Conservation (phyloP, 2,113 vertebrate genomes). For the Eubucco bourcierii region DNA sequence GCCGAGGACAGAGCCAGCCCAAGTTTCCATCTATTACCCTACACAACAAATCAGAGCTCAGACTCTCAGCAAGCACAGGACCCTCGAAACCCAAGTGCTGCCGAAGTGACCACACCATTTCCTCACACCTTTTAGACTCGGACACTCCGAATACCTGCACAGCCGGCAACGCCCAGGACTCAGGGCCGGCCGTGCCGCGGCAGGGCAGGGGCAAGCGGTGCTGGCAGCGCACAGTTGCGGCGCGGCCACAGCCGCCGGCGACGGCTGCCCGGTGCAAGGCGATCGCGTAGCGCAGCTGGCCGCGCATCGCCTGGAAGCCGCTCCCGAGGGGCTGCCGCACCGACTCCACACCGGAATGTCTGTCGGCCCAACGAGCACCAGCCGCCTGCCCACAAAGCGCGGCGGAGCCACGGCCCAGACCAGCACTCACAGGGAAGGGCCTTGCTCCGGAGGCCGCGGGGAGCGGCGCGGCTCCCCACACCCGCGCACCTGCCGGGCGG, state of each 20-base stretch:
- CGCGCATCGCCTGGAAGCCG: neutral
- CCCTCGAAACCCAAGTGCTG: too few species aligned
- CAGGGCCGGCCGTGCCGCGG: too few species aligned
- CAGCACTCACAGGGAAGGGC: neutral
- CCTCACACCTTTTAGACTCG: neutral
- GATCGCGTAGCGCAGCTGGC: neutral
- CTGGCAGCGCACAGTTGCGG: neutral
- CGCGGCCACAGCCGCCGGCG: neutral
- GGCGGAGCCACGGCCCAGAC: too few species aligned
- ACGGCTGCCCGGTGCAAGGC: neutral
- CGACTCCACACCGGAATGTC: neutral
- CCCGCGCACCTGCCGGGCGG: neutral
- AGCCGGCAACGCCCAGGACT: too few species aligned
- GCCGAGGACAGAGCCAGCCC: neutral
- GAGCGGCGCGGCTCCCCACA: too few species aligned
- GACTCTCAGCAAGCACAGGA: neutral
- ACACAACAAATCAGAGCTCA: neutral
- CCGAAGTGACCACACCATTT: neutral
- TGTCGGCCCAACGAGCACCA: neutral
- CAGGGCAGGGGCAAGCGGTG: too few species aligned
- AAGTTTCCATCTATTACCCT: neutral
- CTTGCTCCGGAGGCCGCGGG: too few species aligned
- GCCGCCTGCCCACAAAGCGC: too few species aligned
- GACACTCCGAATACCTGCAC: neutral
- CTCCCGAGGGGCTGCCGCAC: neutral